These are phyloP conservation scores for Dromius quadrimaculatus DNA, from an alignment of 2,888 invertebrate species.

Conservation along the genomic window DNA sequence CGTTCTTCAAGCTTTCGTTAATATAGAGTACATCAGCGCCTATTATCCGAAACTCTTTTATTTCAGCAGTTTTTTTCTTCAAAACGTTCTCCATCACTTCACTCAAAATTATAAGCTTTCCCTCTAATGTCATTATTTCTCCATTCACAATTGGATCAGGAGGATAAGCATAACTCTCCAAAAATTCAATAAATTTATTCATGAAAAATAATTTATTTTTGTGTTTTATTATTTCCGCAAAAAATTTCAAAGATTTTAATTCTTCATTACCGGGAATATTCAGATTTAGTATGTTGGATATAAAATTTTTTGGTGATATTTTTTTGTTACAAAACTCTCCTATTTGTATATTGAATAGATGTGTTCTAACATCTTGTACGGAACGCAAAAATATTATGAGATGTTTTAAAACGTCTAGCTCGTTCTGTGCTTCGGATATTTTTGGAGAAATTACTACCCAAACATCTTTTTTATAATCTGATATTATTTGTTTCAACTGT, in stretches of 20 bases:
- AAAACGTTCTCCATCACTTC: conserved; percentile 51
- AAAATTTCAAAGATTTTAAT: conserved; percentile 43
- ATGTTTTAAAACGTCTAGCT: conserved; percentile 47
- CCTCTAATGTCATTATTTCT: conserved; percentile 54
- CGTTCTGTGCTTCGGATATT: conserved; percentile 45
- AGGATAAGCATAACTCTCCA: conserved; percentile 51
- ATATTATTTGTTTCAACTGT: conserved; percentile 6
- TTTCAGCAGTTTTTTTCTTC: conserved; percentile 26
- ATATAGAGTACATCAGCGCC: conserved; percentile 55
- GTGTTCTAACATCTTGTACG: conserved; percentile 27
- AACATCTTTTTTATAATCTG: conserved; percentile 35
- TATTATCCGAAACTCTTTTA: conserved; percentile 57
- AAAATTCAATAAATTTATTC: conserved; percentile 45
- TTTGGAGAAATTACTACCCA: conserved; percentile 31
- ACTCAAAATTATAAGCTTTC: conserved; percentile 55
- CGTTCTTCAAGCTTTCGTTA: conserved; percentile 53
- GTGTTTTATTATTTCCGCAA: conserved; percentile 21
- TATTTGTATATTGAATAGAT: conserved; percentile 44
- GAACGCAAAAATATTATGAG: conserved; percentile 51
- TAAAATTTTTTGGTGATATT: conserved; percentile 44
- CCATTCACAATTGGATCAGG: conserved; percentile 32
- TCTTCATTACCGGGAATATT: conserved; percentile 26
- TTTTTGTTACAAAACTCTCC: conserved; percentile 41
- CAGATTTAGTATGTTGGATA: conserved; percentile 45
- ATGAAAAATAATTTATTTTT: conserved; percentile 12